Evolutionary conservation across 2,888 invertebrate species (phyloP), one percentile per base, ranked within the genome.

Genomic region (Sialis lutaria): DNA sequence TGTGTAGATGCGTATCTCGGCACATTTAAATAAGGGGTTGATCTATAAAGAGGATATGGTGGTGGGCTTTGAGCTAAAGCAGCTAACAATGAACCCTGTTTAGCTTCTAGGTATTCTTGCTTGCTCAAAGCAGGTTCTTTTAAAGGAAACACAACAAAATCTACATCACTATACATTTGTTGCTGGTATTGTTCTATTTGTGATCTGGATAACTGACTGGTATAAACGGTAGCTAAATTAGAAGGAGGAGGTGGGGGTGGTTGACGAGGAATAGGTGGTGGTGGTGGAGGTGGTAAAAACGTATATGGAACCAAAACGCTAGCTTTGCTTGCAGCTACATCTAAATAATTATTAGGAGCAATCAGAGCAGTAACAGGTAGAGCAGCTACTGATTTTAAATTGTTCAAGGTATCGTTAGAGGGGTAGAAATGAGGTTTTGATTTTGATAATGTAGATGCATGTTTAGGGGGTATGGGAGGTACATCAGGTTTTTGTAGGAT

Each of bases 111-210:
- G 64, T 91, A 91, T 61, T 91, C 90, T 62, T 90, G 90, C 60
- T 88, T 87, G 52, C 89, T 89, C 42, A 90, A 75, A 0, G 86
- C 81, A 7, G 90, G 89, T 64, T 91, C 90, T 65, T 89, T 89
- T 51, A 89, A 64, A 0, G 90, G 90, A 59, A 89, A 91, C 61
- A 90, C 87, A 6, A 91, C 90, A 58, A 88, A 91, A 64, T 91
- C 90, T 4, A 88, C 87, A 58, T 91, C 90, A 50, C 90, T 90
- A 57, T 87, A 88, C 48, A 91, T 72, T 60, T 90, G 90, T 58
- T 88, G 87, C 56, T 88, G 85, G 57, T 88, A 91, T 58, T 87
- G 82, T 52, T 88, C 86, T 50, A 89, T 81, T 59, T 88, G 89
- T 30, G 80, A 79, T 12, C 79, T 68, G 0, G 80, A 78, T 40